These are phyloP conservation scores for Lepidostoma basale DNA, from an alignment of 1,140 invertebrate species.

Conservation along the genomic window DNA sequence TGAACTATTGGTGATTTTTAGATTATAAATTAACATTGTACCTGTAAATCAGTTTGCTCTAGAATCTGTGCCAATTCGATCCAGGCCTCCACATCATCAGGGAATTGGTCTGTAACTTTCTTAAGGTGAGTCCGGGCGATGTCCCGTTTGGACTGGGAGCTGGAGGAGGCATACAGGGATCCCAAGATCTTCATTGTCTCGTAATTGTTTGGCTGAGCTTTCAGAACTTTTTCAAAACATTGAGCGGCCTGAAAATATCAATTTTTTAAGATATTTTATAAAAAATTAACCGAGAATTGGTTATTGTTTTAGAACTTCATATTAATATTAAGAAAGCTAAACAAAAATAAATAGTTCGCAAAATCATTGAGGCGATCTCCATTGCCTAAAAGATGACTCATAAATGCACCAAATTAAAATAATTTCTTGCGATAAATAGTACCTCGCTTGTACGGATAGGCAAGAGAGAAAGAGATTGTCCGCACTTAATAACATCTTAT, in stretches of 20 bases:
- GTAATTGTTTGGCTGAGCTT: slow-evolving; percentile 96
- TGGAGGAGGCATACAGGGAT: slow-evolving; percentile 92
- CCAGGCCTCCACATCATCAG: slow-evolving; percentile 99
- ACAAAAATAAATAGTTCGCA: no score
- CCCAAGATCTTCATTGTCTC: slow-evolving; percentile 99
- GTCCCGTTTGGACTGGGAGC: slow-evolving; percentile 88
- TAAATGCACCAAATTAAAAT: no score
- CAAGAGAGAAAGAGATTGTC: no score
- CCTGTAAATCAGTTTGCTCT: slow-evolving; percentile 91
- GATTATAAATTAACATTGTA: no score
- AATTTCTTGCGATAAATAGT: no score
- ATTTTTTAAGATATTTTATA: background rate
- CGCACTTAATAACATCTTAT: no score
- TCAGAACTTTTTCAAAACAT: slow-evolving; percentile 98
- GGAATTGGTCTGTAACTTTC: slow-evolving; percentile 96
- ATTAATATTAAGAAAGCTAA: no score
- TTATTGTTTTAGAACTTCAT: no score
- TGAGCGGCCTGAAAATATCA: slow-evolving; percentile 78
- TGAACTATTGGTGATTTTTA: no score
- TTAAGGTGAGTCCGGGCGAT: slow-evolving; percentile 89
- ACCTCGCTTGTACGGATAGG: no score
- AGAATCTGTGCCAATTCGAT: slow-evolving; percentile 98
- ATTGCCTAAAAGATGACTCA: no score
- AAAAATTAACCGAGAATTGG: background rate
- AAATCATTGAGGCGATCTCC: no score